Conservation (phyloP, 2,113 vertebrate genomes). For the Girardinichthys multiradiatus region DNA sequence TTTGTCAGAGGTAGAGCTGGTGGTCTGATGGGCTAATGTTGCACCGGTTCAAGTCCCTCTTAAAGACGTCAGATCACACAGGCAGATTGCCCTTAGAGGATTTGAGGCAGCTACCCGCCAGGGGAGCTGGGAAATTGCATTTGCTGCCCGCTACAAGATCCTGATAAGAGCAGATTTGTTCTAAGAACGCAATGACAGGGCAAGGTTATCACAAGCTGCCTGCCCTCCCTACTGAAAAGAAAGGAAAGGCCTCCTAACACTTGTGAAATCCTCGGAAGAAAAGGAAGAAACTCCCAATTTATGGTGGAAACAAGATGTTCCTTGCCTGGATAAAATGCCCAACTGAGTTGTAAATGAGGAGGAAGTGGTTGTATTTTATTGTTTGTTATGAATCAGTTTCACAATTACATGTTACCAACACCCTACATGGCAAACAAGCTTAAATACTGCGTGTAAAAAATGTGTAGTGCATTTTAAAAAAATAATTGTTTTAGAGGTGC, state of each 20-base stretch:
- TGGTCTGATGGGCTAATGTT: constrained; percentile 76
- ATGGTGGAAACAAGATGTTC: constrained; percentile 11
- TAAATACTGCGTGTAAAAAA: no score
- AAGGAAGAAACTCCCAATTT: constrained; percentile 14
- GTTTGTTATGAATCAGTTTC: not conserved
- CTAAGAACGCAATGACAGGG: constrained; percentile 81
- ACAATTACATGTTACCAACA: no score
- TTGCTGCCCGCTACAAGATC: constrained; percentile 77
- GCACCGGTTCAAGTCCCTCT: constrained; percentile 71
- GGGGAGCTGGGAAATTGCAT: constrained; percentile 74
- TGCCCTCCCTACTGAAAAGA: constrained; percentile 38
- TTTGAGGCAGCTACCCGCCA: constrained; percentile 62
- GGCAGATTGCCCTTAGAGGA: constrained; percentile 74
- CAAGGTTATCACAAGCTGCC: constrained; percentile 78
- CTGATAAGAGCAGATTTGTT: constrained; percentile 82
- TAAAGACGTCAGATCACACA: constrained; percentile 79
- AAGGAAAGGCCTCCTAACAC: constrained; percentile 31
- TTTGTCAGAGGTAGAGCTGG: constrained; percentile 55
- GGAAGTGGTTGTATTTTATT: not conserved
- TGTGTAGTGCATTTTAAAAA: no score
- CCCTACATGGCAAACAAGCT: not conserved
- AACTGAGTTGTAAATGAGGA: constrained; percentile 1
- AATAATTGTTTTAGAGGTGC: no score
- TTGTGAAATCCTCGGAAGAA: constrained; percentile 30
- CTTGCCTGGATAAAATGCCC: constrained; percentile 1